Conservation (phyloP, 1,140 invertebrate genomes). For the Pararge aegeria region DNA sequence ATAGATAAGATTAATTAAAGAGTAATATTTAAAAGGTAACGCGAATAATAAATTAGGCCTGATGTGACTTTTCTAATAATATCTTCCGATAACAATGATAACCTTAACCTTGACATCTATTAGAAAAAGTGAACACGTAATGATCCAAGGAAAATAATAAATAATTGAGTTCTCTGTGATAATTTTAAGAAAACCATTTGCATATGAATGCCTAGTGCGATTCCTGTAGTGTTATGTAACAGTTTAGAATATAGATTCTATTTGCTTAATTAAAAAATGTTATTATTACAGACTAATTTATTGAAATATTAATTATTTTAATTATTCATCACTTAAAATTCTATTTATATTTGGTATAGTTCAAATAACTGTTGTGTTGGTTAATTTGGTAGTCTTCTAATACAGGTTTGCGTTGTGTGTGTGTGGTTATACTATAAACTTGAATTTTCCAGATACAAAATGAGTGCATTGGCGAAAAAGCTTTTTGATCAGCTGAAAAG, state of each 20-base stretch:
- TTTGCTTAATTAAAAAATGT: no score
- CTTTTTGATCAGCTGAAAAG: slow-evolving; percentile 83
- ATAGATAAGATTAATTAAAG: neutral
- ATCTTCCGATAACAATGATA: slow-evolving; percentile 1
- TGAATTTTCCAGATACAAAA: slow-evolving; percentile 52
- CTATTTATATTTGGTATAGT: no score
- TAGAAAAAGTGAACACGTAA: slow-evolving; percentile 40
- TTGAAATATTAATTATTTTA: neutral
- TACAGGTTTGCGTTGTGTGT: no score
- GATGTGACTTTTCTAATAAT: slow-evolving; percentile 12
- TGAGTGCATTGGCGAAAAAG: slow-evolving; percentile 72
- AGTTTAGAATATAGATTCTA: no score
- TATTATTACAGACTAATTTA: no score
- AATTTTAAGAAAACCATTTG: neutral
- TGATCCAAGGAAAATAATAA: slow-evolving; percentile 24
- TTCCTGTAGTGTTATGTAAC: neutral
- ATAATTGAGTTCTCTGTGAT: slow-evolving; percentile 4
- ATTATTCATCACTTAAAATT: slow-evolving; percentile 16
- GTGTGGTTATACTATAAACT: no score
- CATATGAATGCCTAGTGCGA: neutral
- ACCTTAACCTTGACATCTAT: slow-evolving; percentile 42
- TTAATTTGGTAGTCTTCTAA: no score
- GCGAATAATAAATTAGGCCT: neutral
- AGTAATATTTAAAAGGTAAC: slow-evolving; percentile 18
- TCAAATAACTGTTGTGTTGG: no score